phyloP scores from a whole-genome alignment of 2,888 invertebrate genomes.

The Mythimna albipuncta region DNA sequence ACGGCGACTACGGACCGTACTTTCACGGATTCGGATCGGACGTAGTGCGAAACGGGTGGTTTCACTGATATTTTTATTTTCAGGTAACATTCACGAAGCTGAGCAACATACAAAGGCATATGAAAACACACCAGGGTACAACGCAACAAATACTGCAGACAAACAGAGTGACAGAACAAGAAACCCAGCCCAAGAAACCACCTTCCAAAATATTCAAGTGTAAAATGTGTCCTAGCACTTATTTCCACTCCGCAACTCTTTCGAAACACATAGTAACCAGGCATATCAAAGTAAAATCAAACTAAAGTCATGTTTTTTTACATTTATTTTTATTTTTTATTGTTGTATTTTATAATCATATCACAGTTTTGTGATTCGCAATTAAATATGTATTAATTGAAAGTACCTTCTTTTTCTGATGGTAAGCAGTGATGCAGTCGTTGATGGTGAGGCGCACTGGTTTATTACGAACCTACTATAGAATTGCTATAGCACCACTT shows the following conservation, averaged over 20 bases:
- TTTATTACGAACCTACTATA: too few species aligned
- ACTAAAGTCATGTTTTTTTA: conserved; percentile 43
- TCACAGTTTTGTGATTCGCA: conserved; percentile 4
- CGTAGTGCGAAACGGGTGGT: too few species aligned
- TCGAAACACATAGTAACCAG: conserved; percentile 83
- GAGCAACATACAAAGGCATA: conserved; percentile 72
- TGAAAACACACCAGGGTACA: conserved; percentile 74
- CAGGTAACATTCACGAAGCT: conserved; percentile 79
- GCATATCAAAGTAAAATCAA: conserved; percentile 77
- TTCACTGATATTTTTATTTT: conserved; percentile 57
- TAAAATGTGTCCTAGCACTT: conserved; percentile 83
- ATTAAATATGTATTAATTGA: conserved; percentile 23
- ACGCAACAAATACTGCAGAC: conserved; percentile 43
- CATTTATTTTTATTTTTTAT: conserved; percentile 34
- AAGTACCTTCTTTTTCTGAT: background rate
- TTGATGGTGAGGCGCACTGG: too few species aligned
- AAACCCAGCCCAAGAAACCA: conserved; percentile 33
- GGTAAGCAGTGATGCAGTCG: too few species aligned
- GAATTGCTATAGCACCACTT: conserved; percentile 6
- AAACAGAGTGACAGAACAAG: conserved; percentile 43
- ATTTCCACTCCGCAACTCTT: conserved; percentile 78
- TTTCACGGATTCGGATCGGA: too few species aligned
- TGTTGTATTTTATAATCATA: conserved; percentile 45
- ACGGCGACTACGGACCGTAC: too few species aligned
- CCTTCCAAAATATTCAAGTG: conserved; percentile 74